Evolutionary conservation across 2,888 invertebrate species (phyloP).

Genomic region (Pyrrhosoma nymphula): DNA sequence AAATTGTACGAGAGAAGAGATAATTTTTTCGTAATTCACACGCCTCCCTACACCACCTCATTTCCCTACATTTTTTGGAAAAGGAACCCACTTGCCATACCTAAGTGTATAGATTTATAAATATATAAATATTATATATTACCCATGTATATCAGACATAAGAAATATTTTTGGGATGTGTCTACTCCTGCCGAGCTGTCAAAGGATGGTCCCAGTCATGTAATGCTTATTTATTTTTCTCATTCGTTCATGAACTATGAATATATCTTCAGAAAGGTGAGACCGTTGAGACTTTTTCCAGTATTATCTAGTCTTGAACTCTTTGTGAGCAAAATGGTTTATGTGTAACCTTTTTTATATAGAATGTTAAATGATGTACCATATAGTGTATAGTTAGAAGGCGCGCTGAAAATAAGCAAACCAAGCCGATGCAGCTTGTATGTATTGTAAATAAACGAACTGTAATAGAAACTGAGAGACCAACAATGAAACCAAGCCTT

Average conservation of each 20-base stretch:
- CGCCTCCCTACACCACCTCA: neutral
- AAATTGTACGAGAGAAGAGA: neutral
- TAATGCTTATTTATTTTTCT: constrained; percentile 69
- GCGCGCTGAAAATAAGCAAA: constrained; percentile 68
- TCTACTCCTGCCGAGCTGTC: constrained; percentile 65
- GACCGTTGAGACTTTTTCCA: constrained; percentile 70
- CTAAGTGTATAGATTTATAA: constrained; percentile 68
- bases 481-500: constrained; percentile 68
- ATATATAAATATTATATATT: constrained; percentile 64
- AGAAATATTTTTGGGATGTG: constrained; percentile 69
- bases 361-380: constrained; percentile 71
- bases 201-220: constrained; percentile 63
- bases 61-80: neutral
- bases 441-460: constrained; percentile 69
- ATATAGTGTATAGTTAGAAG: constrained; percentile 69
- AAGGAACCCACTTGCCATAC: constrained; percentile 62
- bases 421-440: constrained; percentile 68
- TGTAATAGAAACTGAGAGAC: constrained; percentile 71
- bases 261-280: constrained; percentile 70
- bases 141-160: constrained; percentile 64
- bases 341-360: constrained; percentile 71
- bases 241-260: constrained; percentile 70
- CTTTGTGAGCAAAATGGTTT: constrained; percentile 70
- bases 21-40: neutral
- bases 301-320: constrained; percentile 72